Percentiles rank a stretch among this genome's conserved stretches.
Evolutionary conservation across 2,113 vertebrate genomes (phyloP).

Genomic region (Otocyon megalotis): DNA sequence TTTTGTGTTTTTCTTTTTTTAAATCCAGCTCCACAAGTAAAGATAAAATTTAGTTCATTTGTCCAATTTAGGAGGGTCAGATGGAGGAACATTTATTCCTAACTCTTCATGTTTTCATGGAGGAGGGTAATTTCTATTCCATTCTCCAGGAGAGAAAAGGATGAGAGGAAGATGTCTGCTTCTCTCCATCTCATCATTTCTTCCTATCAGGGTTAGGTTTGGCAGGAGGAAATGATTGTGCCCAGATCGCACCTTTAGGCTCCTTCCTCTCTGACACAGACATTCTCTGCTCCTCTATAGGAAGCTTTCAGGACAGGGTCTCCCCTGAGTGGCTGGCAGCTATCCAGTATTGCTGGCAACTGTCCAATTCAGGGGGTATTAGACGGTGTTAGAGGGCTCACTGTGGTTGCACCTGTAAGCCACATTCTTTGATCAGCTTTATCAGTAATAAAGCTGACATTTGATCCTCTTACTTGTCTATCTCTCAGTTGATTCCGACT

Average conservation of each 20-base stretch:
- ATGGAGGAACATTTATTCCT: neutral
- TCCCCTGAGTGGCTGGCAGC: neutral
- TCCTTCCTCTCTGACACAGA: neutral
- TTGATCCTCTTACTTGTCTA: slow-evolving; percentile 11
- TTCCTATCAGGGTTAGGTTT: neutral
- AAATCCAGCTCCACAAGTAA: neutral
- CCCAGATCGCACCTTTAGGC: too few relatives aligned
- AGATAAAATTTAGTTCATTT: neutral
- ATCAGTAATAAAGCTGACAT: neutral
- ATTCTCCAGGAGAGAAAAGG: neutral
- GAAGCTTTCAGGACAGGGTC: neutral
- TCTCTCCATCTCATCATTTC: neutral
- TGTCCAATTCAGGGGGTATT: neutral
- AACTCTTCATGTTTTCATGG: neutral
- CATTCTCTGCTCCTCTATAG: neutral
- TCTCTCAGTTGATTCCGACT: neutral
- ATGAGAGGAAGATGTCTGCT: neutral
- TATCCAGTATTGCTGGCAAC: neutral
- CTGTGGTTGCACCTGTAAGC: neutral
- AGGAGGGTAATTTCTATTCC: neutral
- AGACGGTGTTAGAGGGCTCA: neutral
- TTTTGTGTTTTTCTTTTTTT: neutral
- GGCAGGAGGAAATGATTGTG: neutral
- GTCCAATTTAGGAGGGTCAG: neutral
- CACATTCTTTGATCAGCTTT: neutral